Base-by-base conservation (phyloP, 2,113 vertebrate genomes). In the Xyliphius kryptos region DNA sequence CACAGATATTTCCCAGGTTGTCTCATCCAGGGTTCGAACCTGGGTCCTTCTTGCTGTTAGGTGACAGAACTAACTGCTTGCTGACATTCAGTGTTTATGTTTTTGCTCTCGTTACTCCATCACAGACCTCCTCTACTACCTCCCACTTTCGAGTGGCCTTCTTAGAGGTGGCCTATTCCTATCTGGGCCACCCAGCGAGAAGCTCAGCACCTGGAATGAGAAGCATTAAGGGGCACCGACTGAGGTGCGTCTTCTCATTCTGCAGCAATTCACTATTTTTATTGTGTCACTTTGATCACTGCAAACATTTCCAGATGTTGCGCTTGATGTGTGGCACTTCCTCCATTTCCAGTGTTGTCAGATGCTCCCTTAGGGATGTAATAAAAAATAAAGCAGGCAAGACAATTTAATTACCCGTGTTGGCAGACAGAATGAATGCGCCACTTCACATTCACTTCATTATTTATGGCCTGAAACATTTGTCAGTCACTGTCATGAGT, bases 131-230 rank as follows among this genome's bases (percentile, higher is more conserved):
- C n/a, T n/a, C n/a, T n/a, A n/a, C n/a, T n/a, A n/a, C n/a, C 40
- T 15, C 13, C 32, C 15, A 51, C 36, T 5, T 1, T 12, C 44
- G 48, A 15, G n/a, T 9, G 36, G 20, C 8, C 9, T 59, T 21
- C 50, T 51, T 19, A 13, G 9, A 49, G 41, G 40, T 38, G 48
- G 56, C 54, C 46, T 55, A 55, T 52, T 53, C 56, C n/a, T 44
- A 59, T 52, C 43, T 65, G 47, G 72, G 56, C 74, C 74, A 72
- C 74, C 74, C 74, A 76, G 56, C 1, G 17, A 67, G 74, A 67
- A 21, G 15, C 21, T 37, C 38, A 47, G 66, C 63, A 72, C 63
- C 70, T 70, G 66, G 26, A 21, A 68, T 65, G 40, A 56, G 7
- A 48, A 66, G 48, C 36, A 15, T 16, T 63, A 51, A 17, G 43